Evolutionary conservation across 35 echinoderm and acorn worm genomes (phyloP).

Genomic region (Acanthaster planci): DNA sequence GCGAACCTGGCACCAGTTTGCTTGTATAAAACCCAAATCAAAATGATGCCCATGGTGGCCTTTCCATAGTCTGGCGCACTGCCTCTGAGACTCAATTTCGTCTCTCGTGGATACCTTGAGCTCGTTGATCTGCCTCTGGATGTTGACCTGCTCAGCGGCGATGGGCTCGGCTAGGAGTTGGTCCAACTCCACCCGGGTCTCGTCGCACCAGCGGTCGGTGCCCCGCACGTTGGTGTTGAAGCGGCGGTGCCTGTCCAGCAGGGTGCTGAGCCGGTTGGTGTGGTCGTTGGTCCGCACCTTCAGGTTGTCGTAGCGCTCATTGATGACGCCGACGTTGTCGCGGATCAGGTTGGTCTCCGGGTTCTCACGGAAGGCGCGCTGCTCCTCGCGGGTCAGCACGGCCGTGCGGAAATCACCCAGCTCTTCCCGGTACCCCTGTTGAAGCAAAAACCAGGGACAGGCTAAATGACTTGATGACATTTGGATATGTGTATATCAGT

Average conservation of each 20-base stretch:
- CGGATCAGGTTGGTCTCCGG: constrained; percentile 71
- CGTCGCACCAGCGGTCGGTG: constrained; percentile 68
- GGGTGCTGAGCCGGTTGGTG: constrained; percentile 60
- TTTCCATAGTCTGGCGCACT: no score
- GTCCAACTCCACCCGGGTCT: constrained; percentile 62
- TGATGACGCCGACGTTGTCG: constrained; percentile 56
- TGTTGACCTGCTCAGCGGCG: constrained; percentile 83
- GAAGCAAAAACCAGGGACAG: neutral
- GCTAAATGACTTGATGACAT: neutral
- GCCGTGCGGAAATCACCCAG: constrained; percentile 79
- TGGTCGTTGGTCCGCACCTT: constrained; percentile 59
- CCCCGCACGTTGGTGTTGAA: constrained; percentile 64
- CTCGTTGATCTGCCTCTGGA: constrained; percentile 88
- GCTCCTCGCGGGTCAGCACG: constrained; percentile 78
- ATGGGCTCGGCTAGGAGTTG: constrained; percentile 73
- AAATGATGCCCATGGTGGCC: no score
- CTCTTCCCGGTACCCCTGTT: constrained; percentile 84
- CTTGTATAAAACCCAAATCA: no score
- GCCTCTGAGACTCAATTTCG: no score
- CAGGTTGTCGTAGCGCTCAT: constrained; percentile 81
- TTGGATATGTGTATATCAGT: no score
- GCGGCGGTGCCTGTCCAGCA: constrained; percentile 69
- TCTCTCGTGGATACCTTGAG: constrained; percentile 59
- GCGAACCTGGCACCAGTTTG: no score
- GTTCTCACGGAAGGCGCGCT: constrained; percentile 75